Percentiles rank a stretch among this genome's conserved stretches.
phyloP scores from a whole-genome alignment of 2,888 invertebrate genomes.

The Lasioglossum morio region DNA sequence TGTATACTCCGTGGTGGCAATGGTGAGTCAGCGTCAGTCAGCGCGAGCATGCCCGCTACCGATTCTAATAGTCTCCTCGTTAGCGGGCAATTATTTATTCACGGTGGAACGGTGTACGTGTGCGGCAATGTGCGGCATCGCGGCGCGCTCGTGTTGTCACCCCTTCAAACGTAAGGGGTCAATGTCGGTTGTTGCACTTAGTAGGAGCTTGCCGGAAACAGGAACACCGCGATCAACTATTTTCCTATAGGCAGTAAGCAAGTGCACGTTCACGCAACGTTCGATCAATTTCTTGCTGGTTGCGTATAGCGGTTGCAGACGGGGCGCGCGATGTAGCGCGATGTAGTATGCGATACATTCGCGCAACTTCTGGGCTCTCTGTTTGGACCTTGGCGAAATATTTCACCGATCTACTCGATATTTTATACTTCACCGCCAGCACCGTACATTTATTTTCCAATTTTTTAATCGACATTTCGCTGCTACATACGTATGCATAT shows the following conservation, averaged over 20 bases:
- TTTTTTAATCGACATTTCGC: neutral
- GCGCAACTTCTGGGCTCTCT: neutral
- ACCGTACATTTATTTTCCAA: neutral
- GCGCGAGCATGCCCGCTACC: neutral
- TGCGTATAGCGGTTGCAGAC: neutral
- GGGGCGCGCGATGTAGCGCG: neutral
- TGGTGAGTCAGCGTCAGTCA: neutral
- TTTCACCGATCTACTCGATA: neutral
- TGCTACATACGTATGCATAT: no score
- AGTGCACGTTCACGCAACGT: neutral
- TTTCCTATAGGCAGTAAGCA: neutral
- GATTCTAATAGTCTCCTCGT: neutral
- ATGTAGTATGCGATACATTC: neutral
- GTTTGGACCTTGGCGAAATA: neutral
- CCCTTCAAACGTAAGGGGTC: conserved; percentile 8
- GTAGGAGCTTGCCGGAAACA: conserved; percentile 12
- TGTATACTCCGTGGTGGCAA: neutral
- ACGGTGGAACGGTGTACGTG: neutral
- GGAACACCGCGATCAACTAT: conserved; percentile 17
- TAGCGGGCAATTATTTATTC: neutral
- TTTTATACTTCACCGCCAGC: neutral
- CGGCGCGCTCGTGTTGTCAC: neutral
- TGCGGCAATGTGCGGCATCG: no score
- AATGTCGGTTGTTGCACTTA: conserved; percentile 39
- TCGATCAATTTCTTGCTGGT: conserved; percentile 6